These are phyloP conservation scores for Microctonus aethiopoides DNA, from an alignment of 2,888 invertebrate species.

Conservation along the genomic window DNA sequence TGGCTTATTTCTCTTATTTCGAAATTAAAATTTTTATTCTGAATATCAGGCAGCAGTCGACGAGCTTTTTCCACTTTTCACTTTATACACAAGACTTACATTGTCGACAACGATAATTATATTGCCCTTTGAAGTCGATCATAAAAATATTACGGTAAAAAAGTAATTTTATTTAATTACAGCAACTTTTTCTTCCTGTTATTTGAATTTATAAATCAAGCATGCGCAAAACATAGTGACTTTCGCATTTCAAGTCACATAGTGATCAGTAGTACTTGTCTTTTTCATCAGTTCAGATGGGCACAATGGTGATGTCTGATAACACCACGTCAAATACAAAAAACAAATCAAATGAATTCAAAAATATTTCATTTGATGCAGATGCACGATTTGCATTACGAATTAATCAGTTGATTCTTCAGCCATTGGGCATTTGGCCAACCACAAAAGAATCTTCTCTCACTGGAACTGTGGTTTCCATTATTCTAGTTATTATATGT, in stretches of 20 bases:
- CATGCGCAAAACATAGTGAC: not conserved
- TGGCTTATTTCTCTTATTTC: too few species aligned
- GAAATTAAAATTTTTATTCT: too few species aligned
- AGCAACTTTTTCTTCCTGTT: not conserved
- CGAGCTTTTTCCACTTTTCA: too few species aligned
- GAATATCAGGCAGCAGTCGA: too few species aligned
- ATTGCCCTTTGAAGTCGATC: too few species aligned
- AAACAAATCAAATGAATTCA: not conserved
- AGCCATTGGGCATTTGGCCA: slow-evolving; percentile 44
- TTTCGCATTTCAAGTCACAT: not conserved
- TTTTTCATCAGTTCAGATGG: not conserved
- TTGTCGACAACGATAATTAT: too few species aligned
- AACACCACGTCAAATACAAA: not conserved
- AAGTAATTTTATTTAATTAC: not conserved
- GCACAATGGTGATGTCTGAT: not conserved
- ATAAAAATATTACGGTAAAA: too few species aligned
- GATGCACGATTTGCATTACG: slow-evolving; percentile 28
- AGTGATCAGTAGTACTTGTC: not conserved
- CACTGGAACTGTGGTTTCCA: not conserved
- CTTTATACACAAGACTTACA: too few species aligned
- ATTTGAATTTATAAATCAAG: too few species aligned
- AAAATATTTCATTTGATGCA: not conserved
- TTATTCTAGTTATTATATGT: slow-evolving; percentile 19
- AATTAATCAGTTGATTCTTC: slow-evolving; percentile 53
- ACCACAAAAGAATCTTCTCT: not conserved